A percentile compares a stretch with the other conserved stretches of the same genome.
These are phyloP conservation scores for Candoia aspera DNA, from an alignment of 2,113 vertebrate species.

Conservation along the genomic window DNA sequence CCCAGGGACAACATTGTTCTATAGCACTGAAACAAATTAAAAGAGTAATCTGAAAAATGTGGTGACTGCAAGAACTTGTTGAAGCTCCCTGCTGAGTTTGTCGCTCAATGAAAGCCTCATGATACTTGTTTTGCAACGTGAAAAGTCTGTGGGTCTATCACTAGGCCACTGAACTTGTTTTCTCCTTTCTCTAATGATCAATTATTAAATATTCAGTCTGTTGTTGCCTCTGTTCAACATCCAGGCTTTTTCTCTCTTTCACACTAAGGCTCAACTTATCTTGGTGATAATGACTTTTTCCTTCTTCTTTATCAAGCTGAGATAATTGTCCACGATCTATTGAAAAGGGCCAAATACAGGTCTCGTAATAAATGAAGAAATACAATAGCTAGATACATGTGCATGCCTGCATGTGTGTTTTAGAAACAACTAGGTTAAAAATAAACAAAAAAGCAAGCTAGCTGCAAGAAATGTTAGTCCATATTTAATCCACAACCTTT, in stretches of 20 bases:
- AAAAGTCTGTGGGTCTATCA: neutral
- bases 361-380: neutral
- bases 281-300: conserved; percentile 36
- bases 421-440: neutral
- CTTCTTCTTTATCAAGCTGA: conserved; percentile 48
- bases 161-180: neutral
- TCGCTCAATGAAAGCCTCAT: neutral
- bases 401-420: neutral
- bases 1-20: neutral
- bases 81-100: neutral
- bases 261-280: neutral
- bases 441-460: neutral
- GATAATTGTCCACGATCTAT: neutral
- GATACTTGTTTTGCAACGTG: neutral
- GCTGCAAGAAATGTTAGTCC: conserved; percentile 58
- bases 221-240: neutral
- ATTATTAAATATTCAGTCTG: neutral
- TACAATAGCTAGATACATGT: neutral
- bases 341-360: neutral
- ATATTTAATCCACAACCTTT: conserved; percentile 68
- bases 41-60: neutral
- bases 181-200: neutral
- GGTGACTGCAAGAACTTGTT: neutral
- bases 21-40: neutral
- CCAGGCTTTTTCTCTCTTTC: neutral